Evolutionary conservation across 1,140 invertebrate species (phyloP).

Genomic region (Solen grandis): DNA sequence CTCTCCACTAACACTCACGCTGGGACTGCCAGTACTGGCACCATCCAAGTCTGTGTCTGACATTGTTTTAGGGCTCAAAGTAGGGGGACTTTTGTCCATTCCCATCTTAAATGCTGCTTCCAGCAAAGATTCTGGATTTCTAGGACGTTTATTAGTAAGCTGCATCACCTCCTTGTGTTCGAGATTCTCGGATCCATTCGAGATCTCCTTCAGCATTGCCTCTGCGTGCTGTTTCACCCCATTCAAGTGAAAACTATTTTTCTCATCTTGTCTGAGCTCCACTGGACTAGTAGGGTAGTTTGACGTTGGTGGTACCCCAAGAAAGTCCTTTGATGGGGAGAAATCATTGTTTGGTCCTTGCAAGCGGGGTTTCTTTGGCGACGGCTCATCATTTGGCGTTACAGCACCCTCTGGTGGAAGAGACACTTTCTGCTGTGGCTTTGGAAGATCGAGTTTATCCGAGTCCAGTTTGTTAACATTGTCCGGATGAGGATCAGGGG

Average conservation of each 20-base stretch:
- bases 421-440: conserved; percentile 7
- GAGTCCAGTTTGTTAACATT: conserved; percentile 48
- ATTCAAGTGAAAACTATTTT: background rate
- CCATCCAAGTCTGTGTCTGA: conserved; percentile 55
- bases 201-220: background rate
- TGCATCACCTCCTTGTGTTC: background rate
- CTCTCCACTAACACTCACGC: conserved; percentile 48
- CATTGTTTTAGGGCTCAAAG: conserved; percentile 60
- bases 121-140: conserved; percentile 40
- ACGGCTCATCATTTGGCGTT: conserved; percentile 63
- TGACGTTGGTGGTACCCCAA: background rate
- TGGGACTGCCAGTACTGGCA: conserved; percentile 60
- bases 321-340: conserved; percentile 5
- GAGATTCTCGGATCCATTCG: background rate
- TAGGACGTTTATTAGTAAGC: background rate
- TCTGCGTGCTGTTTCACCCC: background rate
- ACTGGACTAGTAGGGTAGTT: background rate
- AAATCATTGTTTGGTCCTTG: conserved; percentile 20
- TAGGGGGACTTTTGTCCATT: conserved; percentile 58
- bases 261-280: background rate
- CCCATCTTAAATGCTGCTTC: conserved; percentile 44
- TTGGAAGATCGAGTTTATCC: conserved; percentile 2
- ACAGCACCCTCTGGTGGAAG: conserved; percentile 64
- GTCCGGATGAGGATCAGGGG: conserved; percentile 53
- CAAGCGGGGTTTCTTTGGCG: conserved; percentile 30